Conservation (phyloP, 2,113 vertebrate species). For the Cololabis saira region DNA sequence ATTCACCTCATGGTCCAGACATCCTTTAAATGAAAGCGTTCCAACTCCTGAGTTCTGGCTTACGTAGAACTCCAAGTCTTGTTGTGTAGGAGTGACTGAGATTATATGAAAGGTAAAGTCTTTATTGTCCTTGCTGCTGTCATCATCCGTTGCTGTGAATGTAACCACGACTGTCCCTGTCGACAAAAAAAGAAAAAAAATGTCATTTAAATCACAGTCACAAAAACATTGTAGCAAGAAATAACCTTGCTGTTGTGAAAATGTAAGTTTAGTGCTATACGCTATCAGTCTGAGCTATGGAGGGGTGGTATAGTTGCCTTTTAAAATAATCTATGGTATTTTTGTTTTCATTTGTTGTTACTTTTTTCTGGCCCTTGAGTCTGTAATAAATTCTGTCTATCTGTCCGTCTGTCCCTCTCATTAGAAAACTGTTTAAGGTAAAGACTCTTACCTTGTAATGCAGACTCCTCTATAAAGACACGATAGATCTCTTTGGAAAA, state of each 20-base stretch:
- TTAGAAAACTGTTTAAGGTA: accelerated
- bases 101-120: slow-evolving; percentile 55
- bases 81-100: slow-evolving; percentile 55
- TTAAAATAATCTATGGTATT: too few relatives aligned
- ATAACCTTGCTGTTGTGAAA: too few relatives aligned
- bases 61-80: slow-evolving; percentile 69
- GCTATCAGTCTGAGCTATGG: too few relatives aligned
- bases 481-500: slow-evolving; percentile 21
- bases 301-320: too few relatives aligned
- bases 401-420: too few relatives aligned
- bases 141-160: slow-evolving; percentile 45
- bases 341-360: too few relatives aligned
- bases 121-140: slow-evolving; percentile 19
- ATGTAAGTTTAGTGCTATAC: too few relatives aligned
- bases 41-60: background rate
- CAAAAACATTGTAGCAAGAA: background rate
- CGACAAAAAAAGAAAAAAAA: background rate
- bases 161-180: slow-evolving; percentile 37
- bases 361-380: too few relatives aligned
- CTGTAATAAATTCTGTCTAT: too few relatives aligned
- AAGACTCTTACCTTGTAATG: slow-evolving; percentile 58
- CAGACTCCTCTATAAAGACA: slow-evolving; percentile 37
- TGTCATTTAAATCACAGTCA: background rate
- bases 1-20: slow-evolving; percentile 77
- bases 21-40: slow-evolving; percentile 74